Conservation (phyloP, 2,797 vertebrate species). For the Siniperca obscura region DNA sequence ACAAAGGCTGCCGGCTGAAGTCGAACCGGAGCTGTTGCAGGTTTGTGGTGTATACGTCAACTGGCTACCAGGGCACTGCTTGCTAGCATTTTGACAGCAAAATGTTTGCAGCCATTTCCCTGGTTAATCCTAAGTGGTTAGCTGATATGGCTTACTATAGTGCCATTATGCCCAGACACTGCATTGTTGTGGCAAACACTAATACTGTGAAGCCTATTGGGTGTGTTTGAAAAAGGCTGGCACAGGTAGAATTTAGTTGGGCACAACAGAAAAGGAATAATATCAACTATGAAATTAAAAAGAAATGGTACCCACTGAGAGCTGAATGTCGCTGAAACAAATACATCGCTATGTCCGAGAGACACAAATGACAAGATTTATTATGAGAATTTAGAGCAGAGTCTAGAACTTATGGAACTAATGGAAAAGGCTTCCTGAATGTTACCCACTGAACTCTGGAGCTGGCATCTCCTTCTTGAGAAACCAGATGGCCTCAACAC, state of each 20-base stretch:
- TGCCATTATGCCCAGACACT: background rate
- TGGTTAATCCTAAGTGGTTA: constrained; percentile 10
- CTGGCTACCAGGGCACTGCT: background rate
- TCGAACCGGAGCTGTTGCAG: no score
- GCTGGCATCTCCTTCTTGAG: constrained; percentile 28
- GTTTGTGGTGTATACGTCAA: no score
- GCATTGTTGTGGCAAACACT: background rate
- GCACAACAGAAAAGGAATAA: background rate
- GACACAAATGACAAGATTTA: background rate
- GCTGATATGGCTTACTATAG: background rate
- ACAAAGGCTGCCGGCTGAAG: no score
- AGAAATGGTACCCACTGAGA: background rate
- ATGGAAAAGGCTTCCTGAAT: constrained; percentile 19
- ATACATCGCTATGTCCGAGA: background rate
- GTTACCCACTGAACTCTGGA: constrained; percentile 22
- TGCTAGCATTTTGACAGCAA: background rate
- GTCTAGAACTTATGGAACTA: background rate
- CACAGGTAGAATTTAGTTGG: background rate
- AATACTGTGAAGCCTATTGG: background rate
- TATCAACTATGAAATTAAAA: background rate
- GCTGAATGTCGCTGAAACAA: background rate
- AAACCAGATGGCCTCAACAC: constrained; percentile 57
- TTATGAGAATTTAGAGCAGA: background rate
- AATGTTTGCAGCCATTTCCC: background rate
- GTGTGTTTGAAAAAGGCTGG: background rate